Percentiles rank a stretch among this genome's conserved stretches.
These are phyloP conservation scores for Chironomus riparius DNA, from an alignment of 2,888 invertebrate genomes.

Conservation along the genomic window DNA sequence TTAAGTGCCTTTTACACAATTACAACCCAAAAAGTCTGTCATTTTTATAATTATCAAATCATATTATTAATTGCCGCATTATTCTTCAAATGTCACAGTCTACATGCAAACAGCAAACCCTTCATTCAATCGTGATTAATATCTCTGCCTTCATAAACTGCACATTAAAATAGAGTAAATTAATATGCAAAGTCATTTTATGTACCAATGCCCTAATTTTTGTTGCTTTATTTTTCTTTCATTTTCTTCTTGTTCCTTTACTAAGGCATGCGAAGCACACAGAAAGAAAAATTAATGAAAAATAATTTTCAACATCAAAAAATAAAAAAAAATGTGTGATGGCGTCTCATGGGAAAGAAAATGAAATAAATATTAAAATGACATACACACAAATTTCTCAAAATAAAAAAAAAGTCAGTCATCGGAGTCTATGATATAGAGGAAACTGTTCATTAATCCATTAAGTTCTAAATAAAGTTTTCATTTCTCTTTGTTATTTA, in stretches of 20 bases:
- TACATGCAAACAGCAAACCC: too few relatives aligned
- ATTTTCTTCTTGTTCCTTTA: background rate
- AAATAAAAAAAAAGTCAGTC: background rate
- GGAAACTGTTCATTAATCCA: background rate
- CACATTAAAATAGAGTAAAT: background rate
- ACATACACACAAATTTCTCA: background rate
- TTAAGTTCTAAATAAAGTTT: too few relatives aligned
- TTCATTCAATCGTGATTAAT: too few relatives aligned
- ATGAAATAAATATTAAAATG: background rate
- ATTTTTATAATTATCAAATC: too few relatives aligned
- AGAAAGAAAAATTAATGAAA: too few relatives aligned
- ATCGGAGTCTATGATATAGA: background rate
- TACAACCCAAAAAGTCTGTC: too few relatives aligned
- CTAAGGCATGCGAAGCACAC: too few relatives aligned
- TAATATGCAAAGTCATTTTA: background rate
- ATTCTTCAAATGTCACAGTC: too few relatives aligned
- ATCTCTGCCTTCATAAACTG: background rate
- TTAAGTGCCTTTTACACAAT: too few relatives aligned
- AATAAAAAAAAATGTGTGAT: background rate
- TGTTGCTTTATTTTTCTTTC: background rate
- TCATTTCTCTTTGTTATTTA: too few relatives aligned
- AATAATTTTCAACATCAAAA: background rate
- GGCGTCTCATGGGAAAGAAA: background rate
- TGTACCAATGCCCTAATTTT: background rate
- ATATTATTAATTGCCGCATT: too few relatives aligned